Conservation (phyloP, 2,113 vertebrate genomes). For the Junco hyemalis region DNA sequence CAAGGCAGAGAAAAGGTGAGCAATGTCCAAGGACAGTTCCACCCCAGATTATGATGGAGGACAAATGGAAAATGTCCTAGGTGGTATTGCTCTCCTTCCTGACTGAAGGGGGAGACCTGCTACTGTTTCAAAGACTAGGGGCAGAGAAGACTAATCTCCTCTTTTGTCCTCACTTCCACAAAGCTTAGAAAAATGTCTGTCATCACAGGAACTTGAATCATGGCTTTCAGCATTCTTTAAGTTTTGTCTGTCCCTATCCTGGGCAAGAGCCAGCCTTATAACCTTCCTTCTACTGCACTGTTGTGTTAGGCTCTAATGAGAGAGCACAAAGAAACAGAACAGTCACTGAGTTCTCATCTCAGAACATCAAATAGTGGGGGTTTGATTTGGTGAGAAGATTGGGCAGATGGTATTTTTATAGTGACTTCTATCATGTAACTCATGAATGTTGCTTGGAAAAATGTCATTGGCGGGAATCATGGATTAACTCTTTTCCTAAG, state of each 20-base stretch:
- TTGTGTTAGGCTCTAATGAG: background rate
- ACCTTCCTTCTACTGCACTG: background rate
- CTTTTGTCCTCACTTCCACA: background rate
- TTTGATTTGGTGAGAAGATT: background rate
- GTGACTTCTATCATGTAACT: background rate
- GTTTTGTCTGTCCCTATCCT: background rate
- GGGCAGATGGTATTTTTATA: background rate
- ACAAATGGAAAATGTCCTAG: background rate
- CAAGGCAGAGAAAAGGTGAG: background rate
- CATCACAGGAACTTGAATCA: background rate
- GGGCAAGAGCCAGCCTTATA: background rate
- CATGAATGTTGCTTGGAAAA: background rate
- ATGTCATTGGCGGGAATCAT: background rate
- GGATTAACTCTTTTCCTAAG: background rate
- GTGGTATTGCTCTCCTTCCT: background rate
- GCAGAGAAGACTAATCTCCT: background rate
- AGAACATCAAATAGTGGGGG: background rate
- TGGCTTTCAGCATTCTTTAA: background rate
- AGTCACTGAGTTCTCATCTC: background rate
- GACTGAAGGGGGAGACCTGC: background rate
- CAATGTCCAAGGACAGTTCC: background rate
- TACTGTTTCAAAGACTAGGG: background rate
- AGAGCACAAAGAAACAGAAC: background rate
- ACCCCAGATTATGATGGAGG: rapidly evolving
- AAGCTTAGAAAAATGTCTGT: background rate